Evolutionary conservation across 2,888 invertebrate species (phyloP).

Genomic region (Papilio protenor): DNA sequence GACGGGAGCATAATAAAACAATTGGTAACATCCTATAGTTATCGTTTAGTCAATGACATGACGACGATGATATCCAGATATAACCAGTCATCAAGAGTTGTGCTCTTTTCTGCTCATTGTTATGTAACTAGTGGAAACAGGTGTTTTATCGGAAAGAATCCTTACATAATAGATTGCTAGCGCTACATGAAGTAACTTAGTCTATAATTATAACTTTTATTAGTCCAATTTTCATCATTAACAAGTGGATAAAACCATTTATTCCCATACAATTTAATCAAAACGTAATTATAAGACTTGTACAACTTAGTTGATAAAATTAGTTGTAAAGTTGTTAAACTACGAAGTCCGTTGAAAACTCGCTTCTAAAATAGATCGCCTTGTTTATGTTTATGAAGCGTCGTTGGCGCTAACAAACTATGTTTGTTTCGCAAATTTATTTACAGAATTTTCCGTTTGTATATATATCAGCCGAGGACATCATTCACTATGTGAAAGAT

Average conservation of each 20-base stretch:
- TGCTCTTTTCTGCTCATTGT: constrained; percentile 21
- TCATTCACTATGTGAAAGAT: constrained; percentile 31
- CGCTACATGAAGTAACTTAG: background rate
- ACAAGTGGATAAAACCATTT: too few relatives aligned
- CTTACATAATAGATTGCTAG: background rate
- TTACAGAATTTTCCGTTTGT: constrained; percentile 63
- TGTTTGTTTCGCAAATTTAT: constrained; percentile 59
- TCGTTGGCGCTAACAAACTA: constrained; percentile 47
- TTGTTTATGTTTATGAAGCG: constrained; percentile 42
- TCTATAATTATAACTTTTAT: background rate
- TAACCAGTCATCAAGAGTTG: constrained; percentile 18
- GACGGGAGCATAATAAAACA: constrained; percentile 16
- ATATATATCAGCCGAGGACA: constrained; percentile 43
- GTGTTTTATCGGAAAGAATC: constrained; percentile 9
- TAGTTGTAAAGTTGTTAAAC: background rate
- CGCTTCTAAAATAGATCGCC: constrained; percentile 43
- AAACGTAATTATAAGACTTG: background rate
- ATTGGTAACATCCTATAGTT: constrained; percentile 30
- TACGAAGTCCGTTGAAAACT: background rate
- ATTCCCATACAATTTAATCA: too few relatives aligned
- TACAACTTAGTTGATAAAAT: background rate
- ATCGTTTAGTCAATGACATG: constrained; percentile 9
- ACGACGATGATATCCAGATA: constrained; percentile 19
- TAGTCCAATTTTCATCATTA: too few relatives aligned
- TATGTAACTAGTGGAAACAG: background rate